These are phyloP conservation scores for Scaptomyza pallida DNA, from an alignment of 1,140 invertebrate genomes.

Conservation along the genomic window DNA sequence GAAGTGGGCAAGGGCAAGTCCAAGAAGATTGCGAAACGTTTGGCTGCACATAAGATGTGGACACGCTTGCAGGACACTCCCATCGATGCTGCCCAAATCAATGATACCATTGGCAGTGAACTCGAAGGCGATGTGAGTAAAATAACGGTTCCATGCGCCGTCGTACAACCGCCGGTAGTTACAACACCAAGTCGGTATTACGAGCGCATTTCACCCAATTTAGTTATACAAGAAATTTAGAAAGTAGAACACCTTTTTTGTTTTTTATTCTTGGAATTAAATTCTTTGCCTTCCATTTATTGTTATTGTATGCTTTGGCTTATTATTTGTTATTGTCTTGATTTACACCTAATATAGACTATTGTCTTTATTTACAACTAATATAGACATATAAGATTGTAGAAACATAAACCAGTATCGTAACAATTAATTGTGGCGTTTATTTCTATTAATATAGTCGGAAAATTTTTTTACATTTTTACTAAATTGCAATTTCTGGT, in stretches of 20 bases:
- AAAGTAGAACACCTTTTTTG: no score
- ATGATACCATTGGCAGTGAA: constrained; percentile 84
- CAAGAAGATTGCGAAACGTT: constrained; percentile 97
- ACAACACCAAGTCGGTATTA: constrained; percentile 30
- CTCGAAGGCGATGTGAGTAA: constrained; percentile 80
- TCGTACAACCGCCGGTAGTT: constrained; percentile 8
- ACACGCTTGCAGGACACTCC: constrained; percentile 91
- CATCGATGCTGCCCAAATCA: constrained; percentile 86
- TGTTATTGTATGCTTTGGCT: background rate
- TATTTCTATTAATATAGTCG: background rate
- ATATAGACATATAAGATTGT: background rate
- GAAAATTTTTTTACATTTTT: no score
- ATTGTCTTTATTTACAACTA: background rate
- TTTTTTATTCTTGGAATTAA: background rate
- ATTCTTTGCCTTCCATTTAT: no score
- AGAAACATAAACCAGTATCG: background rate
- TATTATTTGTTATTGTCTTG: background rate
- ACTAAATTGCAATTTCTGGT: no score
- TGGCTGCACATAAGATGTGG: constrained; percentile 97
- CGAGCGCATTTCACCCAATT: constrained; percentile 27
- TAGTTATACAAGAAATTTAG: constrained; percentile 45
- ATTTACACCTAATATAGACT: background rate
- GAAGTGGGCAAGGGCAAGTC: constrained; percentile 95
- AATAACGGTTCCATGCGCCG: constrained; percentile 15
- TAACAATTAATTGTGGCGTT: background rate